Evolutionary conservation across 2,888 invertebrate species (phyloP).

Genomic region (Sialis lutaria): DNA sequence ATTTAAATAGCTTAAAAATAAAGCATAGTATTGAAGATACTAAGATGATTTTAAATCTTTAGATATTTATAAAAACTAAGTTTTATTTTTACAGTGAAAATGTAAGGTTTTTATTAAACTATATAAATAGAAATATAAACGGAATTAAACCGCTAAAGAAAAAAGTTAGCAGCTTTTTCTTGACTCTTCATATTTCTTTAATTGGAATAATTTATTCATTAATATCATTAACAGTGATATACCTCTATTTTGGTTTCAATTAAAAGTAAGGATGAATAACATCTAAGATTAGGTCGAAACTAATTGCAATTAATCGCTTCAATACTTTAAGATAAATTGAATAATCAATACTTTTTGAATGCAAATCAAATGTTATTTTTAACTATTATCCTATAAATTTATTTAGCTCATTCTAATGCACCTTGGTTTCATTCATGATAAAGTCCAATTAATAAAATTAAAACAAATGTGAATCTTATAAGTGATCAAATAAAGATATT

Average conservation of each 20-base stretch:
- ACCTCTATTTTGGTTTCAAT: constrained; percentile 32
- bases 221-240: constrained; percentile 47
- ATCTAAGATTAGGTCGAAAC: constrained; percentile 32
- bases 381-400: constrained; percentile 24
- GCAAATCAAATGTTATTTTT: constrained; percentile 30
- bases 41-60: too few relatives aligned
- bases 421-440: constrained; percentile 31
- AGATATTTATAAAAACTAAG: too few relatives aligned
- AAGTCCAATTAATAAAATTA: constrained; percentile 30
- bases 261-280: constrained; percentile 28
- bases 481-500: constrained; percentile 17
- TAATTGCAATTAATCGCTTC: constrained; percentile 29
- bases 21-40: too few relatives aligned
- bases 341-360: constrained; percentile 26
- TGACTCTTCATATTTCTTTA: constrained; percentile 32
- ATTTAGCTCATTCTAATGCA: constrained; percentile 33
- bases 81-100: too few relatives aligned
- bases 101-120: too few relatives aligned
- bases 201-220: constrained; percentile 35
- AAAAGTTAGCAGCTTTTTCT: too few relatives aligned
- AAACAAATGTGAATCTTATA: constrained; percentile 25
- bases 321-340: constrained; percentile 24
- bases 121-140: too few relatives aligned
- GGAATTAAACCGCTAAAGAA: too few relatives aligned
- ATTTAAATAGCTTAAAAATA: too few relatives aligned